These are phyloP conservation scores for Stenchaetothrips biformis DNA, from an alignment of 2,888 invertebrate genomes.

Conservation along the genomic window DNA sequence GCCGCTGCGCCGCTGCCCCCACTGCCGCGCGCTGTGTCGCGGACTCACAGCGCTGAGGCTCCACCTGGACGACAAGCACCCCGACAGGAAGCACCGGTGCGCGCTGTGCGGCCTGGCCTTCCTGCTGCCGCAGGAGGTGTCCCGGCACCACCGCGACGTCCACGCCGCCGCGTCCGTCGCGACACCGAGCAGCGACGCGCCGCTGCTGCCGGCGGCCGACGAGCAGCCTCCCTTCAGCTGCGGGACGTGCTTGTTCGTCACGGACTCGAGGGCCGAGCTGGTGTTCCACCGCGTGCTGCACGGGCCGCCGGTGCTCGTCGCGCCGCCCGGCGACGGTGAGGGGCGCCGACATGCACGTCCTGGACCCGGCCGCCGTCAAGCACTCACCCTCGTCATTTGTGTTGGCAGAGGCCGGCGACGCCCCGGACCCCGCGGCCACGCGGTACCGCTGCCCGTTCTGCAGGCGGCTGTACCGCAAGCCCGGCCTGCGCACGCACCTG, in stretches of 20 bases:
- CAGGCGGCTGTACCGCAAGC: constrained; percentile 58
- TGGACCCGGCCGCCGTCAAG: too few species aligned
- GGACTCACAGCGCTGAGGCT: constrained; percentile 40
- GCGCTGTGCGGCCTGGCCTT: constrained; percentile 66
- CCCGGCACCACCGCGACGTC: constrained; percentile 59
- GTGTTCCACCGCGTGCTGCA: constrained; percentile 70
- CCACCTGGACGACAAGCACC: constrained; percentile 58
- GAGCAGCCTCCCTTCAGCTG: constrained; percentile 47
- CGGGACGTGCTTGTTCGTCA: constrained; percentile 57
- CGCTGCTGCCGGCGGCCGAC: background rate
- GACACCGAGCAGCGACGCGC: background rate
- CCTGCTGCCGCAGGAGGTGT: constrained; percentile 66
- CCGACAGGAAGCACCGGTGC: constrained; percentile 52
- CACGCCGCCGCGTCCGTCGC: background rate
- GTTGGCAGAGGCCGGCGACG: constrained; percentile 41
- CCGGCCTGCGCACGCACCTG: constrained; percentile 63
- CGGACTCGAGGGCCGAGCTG: constrained; percentile 64
- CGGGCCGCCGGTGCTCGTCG: constrained; percentile 40
- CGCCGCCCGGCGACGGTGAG: background rate
- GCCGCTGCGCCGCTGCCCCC: constrained; percentile 34
- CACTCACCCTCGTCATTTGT: background rate
- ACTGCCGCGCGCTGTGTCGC: constrained; percentile 28
- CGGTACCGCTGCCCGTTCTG: constrained; percentile 66
- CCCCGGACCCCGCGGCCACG: constrained; percentile 41
- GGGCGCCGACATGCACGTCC: too few species aligned